Base-by-base conservation (phyloP, 1,140 invertebrate genomes). In the Brachionus sp. region DNA sequence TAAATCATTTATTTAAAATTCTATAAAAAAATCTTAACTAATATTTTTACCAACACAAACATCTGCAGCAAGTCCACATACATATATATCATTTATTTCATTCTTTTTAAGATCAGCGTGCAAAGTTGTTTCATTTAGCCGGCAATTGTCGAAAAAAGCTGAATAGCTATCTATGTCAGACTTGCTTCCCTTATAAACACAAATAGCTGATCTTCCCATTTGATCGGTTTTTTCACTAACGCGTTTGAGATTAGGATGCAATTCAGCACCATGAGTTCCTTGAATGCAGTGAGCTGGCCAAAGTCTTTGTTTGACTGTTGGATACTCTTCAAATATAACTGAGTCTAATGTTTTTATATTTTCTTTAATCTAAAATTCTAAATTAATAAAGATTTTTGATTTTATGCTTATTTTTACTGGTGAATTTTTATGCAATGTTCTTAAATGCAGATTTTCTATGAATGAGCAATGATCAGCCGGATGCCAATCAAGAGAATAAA, bases 401-500 rank as follows among this genome's bases (percentile, higher is more conserved):
- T 77, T 57, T 37, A 2, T 13, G n/a, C 3, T 5, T 46, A 80
- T 88, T 87, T 57, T 86, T 90, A 86, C 92, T 93, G 5, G 91
- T 91, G 77, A 91, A 89, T 68, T 44, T 86, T 94, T 91, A 16
- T 75, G 6, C 53, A 94, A 87, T 84, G 92, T 92, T 25, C 93
- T 88, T 86, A 91, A 90, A 68, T 91, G 90, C 53, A 96, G 91
- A 90, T 97, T 97, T 86, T 97, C 96, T 84, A 96, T 93, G 88
- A 98, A 99, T 13, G 95, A 98, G 25, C 98, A 93, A 89, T 99
- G 97, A 90, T 98, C 93, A 39, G 92, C 92, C 0, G 96, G 96
- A 91, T 98, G 97, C 96, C 96, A 98, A 90, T 98, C 97, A 77
- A 95, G 90, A 0, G 95, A 95, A 89, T 98, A 98, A 86, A 96